phyloP scores from a whole-genome alignment of 2,113 vertebrate genomes.

The Piprites chloris region DNA sequence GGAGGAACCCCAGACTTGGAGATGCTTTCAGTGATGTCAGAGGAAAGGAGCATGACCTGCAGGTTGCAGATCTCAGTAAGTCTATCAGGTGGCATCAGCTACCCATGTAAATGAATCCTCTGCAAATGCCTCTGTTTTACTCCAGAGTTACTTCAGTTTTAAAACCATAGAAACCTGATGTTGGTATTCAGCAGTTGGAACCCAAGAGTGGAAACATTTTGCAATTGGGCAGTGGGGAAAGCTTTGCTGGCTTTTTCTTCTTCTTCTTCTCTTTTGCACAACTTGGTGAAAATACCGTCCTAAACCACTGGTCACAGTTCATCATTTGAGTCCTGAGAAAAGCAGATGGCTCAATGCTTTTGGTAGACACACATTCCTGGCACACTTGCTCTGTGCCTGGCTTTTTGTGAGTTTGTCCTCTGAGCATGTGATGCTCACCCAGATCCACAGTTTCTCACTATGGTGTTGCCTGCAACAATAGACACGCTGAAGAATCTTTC shows the following conservation, averaged over 20 bases:
- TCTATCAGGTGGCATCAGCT: not conserved
- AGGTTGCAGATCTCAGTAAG: not conserved
- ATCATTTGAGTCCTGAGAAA: not conserved
- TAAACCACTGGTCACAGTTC: slow-evolving; percentile 11
- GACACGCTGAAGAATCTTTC: not conserved
- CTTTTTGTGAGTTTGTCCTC: not conserved
- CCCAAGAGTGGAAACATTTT: slow-evolving; percentile 14
- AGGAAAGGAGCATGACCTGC: not conserved
- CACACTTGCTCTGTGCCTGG: not conserved
- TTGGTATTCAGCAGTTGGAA: not conserved
- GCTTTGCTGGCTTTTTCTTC: not conserved
- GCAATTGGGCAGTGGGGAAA: not conserved
- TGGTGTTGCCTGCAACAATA: not conserved
- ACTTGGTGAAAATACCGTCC: slow-evolving; percentile 11
- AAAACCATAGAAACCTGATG: slow-evolving; percentile 6
- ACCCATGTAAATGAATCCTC: not conserved
- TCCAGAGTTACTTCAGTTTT: not conserved
- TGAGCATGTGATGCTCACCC: not conserved
- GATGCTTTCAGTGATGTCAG: not conserved
- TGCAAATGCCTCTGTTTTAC: not conserved
- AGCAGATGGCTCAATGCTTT: not conserved
- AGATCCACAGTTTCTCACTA: not conserved
- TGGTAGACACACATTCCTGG: not conserved
- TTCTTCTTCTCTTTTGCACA: not conserved
- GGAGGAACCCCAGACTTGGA: not conserved